Percentiles rank a stretch among this genome's conserved stretches.
Evolutionary conservation across 2,113 vertebrate species (phyloP).

Genomic region (Oryzias curvinotus): DNA sequence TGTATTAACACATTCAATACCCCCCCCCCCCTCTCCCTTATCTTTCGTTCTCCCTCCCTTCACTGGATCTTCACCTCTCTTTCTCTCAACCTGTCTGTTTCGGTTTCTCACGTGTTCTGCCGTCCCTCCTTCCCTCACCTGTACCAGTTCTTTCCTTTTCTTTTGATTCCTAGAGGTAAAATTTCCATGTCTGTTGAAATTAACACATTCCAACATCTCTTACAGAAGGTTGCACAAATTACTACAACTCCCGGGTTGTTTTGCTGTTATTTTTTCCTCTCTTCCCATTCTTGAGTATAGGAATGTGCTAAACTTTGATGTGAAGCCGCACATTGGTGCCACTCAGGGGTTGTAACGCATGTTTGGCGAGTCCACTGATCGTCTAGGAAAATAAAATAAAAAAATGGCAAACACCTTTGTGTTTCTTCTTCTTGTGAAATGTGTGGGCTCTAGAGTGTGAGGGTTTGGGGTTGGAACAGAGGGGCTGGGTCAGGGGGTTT

Average conservation of each 20-base stretch:
- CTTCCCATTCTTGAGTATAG: conserved; percentile 27
- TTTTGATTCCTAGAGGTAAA: conserved; percentile 10
- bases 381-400: conserved; percentile 1
- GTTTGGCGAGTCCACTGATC: conserved; percentile 27
- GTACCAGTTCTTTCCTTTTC: conserved; percentile 15
- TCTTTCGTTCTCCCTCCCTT: conserved; percentile 44
- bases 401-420: not conserved
- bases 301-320: conserved; percentile 34
- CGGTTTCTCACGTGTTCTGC: conserved; percentile 39
- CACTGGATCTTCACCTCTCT: conserved; percentile 64
- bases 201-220: conserved; percentile 19
- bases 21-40: conserved; percentile 52
- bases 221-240: conserved; percentile 31
- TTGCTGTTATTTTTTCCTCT: conserved; percentile 11
- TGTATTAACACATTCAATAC: conserved; percentile 83
- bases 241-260: conserved; percentile 28
- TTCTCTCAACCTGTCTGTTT: conserved; percentile 30
- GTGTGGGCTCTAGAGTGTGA: conserved; percentile 7
- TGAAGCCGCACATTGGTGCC: conserved; percentile 26
- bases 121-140: conserved; percentile 41
- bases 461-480: conserved; percentile 2
- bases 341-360: conserved; percentile 27
- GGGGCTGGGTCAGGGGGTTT: conserved; percentile 21
- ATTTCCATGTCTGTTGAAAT: conserved; percentile 23
- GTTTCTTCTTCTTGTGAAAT: conserved; percentile 7